phyloP scores from a whole-genome alignment of 2,888 invertebrate species.

The Leptinotarsa haldemani region DNA sequence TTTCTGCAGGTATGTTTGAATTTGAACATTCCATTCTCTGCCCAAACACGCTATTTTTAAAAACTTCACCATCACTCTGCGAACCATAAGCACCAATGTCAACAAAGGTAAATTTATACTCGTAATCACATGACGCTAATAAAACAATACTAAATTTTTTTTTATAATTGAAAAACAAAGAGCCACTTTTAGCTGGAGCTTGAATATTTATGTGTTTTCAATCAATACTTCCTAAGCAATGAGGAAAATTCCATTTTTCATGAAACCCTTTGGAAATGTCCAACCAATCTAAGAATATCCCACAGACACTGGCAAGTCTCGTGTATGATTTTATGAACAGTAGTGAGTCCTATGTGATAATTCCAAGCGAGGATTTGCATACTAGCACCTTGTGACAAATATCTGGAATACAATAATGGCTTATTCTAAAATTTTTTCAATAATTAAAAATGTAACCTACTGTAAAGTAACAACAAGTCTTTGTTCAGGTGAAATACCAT shows the following conservation, averaged over 20 bases:
- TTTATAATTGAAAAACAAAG: slow-evolving; percentile 39
- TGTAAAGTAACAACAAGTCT: slow-evolving; percentile 38
- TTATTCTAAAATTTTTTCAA: not conserved
- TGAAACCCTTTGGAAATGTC: slow-evolving; percentile 39
- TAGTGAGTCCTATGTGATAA: slow-evolving; percentile 17
- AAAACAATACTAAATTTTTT: slow-evolving; percentile 18
- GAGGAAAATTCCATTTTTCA: slow-evolving; percentile 43
- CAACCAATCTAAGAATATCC: slow-evolving; percentile 38
- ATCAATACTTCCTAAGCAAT: slow-evolving; percentile 43
- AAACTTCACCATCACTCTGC: slow-evolving; percentile 55
- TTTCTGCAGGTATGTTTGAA: slow-evolving; percentile 36
- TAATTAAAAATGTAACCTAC: slow-evolving; percentile 31
- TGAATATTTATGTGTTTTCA: slow-evolving; percentile 40
- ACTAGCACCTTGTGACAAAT: slow-evolving; percentile 21
- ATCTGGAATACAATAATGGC: slow-evolving; percentile 16
- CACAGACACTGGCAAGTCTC: slow-evolving; percentile 43
- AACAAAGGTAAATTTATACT: slow-evolving; percentile 54
- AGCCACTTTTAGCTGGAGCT: slow-evolving; percentile 44
- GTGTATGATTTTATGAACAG: slow-evolving; percentile 44
- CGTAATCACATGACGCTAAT: slow-evolving; percentile 41
- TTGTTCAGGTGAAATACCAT: slow-evolving; percentile 36
- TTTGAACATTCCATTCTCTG: slow-evolving; percentile 34
- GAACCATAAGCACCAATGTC: slow-evolving; percentile 56
- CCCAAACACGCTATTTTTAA: slow-evolving; percentile 47
- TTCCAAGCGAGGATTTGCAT: slow-evolving; percentile 20